Evolutionary conservation across 2,797 vertebrate genomes (phyloP).

Genomic region (Otus scops): DNA sequence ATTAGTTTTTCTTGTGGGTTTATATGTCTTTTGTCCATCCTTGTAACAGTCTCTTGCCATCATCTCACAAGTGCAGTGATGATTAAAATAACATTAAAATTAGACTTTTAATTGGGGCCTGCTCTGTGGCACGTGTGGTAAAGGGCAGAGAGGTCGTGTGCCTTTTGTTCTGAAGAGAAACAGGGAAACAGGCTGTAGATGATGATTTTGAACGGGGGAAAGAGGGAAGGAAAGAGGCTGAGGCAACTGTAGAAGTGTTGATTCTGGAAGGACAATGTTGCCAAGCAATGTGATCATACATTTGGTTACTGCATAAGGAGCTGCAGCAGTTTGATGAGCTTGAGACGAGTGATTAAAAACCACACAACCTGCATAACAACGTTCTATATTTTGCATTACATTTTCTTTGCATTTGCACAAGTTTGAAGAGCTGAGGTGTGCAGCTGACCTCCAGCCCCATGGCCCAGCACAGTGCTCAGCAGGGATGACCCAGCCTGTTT

Average conservation of each 20-base stretch:
- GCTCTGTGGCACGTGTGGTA: accelerated
- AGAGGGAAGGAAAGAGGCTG: neutral
- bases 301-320: neutral
- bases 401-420: neutral
- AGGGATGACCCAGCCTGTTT: neutral
- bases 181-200: neutral
- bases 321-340: neutral
- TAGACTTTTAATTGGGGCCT: neutral
- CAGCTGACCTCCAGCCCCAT: neutral
- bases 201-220: neutral
- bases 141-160: neutral
- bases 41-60: neutral
- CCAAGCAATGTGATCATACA: neutral
- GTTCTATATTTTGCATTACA: neutral
- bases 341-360: neutral
- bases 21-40: conserved; percentile 48
- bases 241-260: neutral
- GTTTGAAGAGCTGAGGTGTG: neutral
- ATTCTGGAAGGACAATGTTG: neutral
- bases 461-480: neutral
- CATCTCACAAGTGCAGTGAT: neutral
- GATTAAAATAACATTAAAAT: neutral
- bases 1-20: conserved; percentile 30
- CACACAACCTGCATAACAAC: neutral
- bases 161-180: neutral